A percentile compares a stretch with the other conserved stretches of the same genome.
Evolutionary conservation across 2,888 invertebrate genomes (phyloP).

Genomic region (Drosophila meridiana): DNA sequence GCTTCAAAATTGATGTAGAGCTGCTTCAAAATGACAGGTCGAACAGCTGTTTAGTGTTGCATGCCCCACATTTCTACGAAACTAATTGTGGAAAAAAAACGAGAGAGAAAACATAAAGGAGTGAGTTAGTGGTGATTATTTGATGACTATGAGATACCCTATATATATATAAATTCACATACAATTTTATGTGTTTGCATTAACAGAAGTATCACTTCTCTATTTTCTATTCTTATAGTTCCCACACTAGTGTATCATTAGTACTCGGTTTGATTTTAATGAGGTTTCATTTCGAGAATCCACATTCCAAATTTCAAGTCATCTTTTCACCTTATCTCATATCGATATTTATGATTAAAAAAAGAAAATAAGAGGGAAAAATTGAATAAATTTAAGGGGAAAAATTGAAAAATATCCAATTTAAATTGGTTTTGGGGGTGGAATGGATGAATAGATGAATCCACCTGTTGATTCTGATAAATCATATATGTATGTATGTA

Average conservation of each 20-base stretch:
- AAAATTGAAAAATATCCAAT: too few relatives aligned
- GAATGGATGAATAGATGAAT: too few relatives aligned
- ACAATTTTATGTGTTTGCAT: too few relatives aligned
- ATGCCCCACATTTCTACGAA: slow-evolving; percentile 56
- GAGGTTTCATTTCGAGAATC: background rate
- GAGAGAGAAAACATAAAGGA: background rate
- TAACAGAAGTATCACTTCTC: too few relatives aligned
- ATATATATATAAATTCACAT: background rate
- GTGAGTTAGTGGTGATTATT: background rate
- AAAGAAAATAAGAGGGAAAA: too few relatives aligned
- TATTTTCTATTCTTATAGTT: too few relatives aligned
- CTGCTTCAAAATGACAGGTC: slow-evolving; percentile 17
- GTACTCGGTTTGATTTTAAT: too few relatives aligned
- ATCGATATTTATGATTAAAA: background rate
- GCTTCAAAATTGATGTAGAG: background rate
- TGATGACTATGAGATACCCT: background rate
- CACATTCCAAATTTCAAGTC: background rate
- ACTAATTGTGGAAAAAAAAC: slow-evolving; percentile 10
- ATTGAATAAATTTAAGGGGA: too few relatives aligned
- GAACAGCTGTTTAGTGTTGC: slow-evolving; percentile 23
- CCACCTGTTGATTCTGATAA: too few relatives aligned
- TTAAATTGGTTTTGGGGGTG: too few relatives aligned
- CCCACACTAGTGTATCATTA: too few relatives aligned
- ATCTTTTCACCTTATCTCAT: background rate
- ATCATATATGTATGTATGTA: too few relatives aligned